A percentile compares a stretch with the other conserved stretches of the same genome.
Evolutionary conservation across 2,113 vertebrate genomes (phyloP).

Genomic region (Sporophila hypoxantha): DNA sequence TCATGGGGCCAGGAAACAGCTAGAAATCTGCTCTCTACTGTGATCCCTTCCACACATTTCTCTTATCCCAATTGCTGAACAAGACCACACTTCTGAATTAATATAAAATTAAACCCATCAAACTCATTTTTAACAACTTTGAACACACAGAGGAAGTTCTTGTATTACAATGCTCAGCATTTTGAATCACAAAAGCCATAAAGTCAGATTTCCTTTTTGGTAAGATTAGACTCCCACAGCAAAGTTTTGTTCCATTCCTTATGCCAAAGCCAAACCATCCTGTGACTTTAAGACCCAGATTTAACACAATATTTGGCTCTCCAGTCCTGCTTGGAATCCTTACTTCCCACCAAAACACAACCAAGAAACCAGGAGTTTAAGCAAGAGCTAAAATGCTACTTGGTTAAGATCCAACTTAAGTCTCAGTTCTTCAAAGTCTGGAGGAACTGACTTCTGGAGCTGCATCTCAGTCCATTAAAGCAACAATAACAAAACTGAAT

Average conservation of each 20-base stretch:
- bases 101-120: conserved; percentile 1
- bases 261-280: not conserved
- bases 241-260: not conserved
- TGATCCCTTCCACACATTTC: not conserved
- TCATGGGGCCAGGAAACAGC: not conserved
- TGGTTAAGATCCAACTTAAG: not conserved
- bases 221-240: not conserved
- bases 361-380: not conserved
- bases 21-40: not conserved
- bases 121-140: conserved; percentile 1
- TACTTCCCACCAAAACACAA: not conserved
- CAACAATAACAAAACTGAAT: not conserved
- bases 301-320: not conserved
- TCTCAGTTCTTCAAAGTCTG: not conserved
- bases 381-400: not conserved
- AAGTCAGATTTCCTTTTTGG: conserved; percentile 3
- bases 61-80: not conserved
- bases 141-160: conserved; percentile 6
- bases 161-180: not conserved
- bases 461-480: not conserved
- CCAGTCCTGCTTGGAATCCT: not conserved
- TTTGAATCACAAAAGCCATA: not conserved
- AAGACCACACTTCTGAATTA: not conserved
- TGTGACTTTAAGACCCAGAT: not conserved
- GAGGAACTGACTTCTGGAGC: not conserved